These are phyloP conservation scores for Mesocentrotus franciscanus DNA, from an alignment of 53 echinoderm and acorn worm species.

Conservation along the genomic window DNA sequence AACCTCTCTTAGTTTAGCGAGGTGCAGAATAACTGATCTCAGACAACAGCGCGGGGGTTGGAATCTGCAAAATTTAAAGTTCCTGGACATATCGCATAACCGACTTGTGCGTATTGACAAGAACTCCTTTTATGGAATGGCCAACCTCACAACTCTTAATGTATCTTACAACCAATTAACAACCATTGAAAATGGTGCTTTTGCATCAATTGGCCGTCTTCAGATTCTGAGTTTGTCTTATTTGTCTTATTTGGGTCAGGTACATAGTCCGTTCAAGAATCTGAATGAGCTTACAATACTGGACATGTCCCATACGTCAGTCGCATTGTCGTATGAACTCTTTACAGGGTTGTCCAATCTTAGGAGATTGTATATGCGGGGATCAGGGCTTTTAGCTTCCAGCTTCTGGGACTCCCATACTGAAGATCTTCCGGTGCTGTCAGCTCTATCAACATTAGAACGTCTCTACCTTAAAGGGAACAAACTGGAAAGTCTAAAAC, in stretches of 20 bases:
- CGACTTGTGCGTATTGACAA: neutral
- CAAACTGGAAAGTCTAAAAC: neutral
- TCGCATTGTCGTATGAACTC: neutral
- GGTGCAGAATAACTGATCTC: neutral
- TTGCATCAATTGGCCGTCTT: neutral
- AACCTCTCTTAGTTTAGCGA: constrained; percentile 4
- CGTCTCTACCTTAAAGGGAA: constrained; percentile 10
- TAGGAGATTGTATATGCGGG: neutral
- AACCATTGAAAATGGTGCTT: neutral
- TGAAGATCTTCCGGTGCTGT: constrained; percentile 4
- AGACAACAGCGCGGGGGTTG: no score
- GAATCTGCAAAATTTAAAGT: no score
- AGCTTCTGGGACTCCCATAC: neutral
- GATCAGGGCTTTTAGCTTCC: neutral
- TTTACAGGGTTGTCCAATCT: constrained; percentile 11
- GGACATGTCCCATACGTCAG: neutral
- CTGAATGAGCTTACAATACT: neutral
- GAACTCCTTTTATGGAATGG: constrained; percentile 20
- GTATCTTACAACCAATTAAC: constrained; percentile 11
- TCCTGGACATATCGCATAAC: no score
- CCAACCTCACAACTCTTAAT: neutral
- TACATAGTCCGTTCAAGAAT: neutral
- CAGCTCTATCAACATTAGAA: neutral
- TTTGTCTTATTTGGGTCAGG: neutral
- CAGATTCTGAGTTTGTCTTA: constrained; percentile 5